Evolutionary conservation across 1,140 invertebrate species (phyloP).

Genomic region (Thereuonema tuberculata): DNA sequence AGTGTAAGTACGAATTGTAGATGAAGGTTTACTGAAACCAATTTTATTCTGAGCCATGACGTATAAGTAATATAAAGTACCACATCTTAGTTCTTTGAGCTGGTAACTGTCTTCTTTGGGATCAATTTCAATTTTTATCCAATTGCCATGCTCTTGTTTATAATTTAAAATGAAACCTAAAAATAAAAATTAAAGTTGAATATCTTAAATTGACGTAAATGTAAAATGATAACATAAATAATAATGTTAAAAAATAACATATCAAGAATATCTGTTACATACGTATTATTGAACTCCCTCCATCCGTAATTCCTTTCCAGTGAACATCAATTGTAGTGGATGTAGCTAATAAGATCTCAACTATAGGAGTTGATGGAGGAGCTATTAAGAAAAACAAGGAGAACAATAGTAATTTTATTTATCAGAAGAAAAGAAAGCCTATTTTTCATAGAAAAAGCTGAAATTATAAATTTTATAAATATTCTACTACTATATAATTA

Average conservation of each 20-base stretch:
- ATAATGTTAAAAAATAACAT: background rate
- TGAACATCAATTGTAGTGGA: constrained; percentile 14
- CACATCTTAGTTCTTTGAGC: constrained; percentile 20
- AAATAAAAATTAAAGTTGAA: background rate
- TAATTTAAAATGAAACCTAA: constrained; percentile 2
- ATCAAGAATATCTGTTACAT: constrained; percentile 1
- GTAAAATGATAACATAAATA: background rate
- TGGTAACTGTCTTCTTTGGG: constrained; percentile 17
- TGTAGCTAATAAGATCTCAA: constrained; percentile 12
- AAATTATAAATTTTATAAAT: too few species aligned
- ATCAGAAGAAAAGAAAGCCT: background rate
- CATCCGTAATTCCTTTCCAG: background rate
- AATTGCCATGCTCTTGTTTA: constrained; percentile 16
- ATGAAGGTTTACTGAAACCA: background rate
- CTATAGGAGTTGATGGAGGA: background rate
- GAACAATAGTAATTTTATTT: background rate
- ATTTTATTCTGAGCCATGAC: constrained; percentile 4
- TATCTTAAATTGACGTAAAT: background rate
- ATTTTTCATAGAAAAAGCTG: background rate
- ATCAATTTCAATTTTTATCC: constrained; percentile 15
- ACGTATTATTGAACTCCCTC: constrained; percentile 4
- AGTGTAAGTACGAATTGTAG: background rate
- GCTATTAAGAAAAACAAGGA: background rate
- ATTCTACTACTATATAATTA: too few species aligned
- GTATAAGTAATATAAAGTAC: constrained; percentile 26